Base-by-base conservation (phyloP, 2,888 invertebrate genomes). In the Andrena fulva region DNA sequence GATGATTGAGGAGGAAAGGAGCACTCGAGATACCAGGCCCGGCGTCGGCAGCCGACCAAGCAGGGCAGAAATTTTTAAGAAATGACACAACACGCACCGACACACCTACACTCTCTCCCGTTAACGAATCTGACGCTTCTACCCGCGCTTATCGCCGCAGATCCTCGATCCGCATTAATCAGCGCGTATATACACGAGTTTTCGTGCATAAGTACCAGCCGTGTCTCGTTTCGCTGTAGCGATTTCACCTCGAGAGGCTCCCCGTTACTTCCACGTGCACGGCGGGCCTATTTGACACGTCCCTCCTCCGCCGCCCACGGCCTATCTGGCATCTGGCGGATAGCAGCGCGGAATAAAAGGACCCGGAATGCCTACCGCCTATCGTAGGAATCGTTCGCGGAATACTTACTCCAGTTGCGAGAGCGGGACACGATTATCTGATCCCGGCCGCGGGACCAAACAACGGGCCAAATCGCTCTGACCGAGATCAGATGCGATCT, bases 1-100 rank as follows among this genome's bases (percentile, higher is more conserved):
- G 90, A 91, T 92, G 89, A 89, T 90, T 84, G 89, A 90, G 85
- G 88, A 89, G 88, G 74, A 84, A 88, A 88, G 88, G 83, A 85
- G 82, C 88, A 87, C 88, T 88, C 87, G 87, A 88, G 87, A 88
- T 87, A 85, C 83, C 76, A 42, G 42, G 20, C 56, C 72, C 66
- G 72, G 31, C 72, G 77, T 72, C 79, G 63, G 42, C 42, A 16
- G 42, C 64, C 75, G 62, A 62, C 67, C 66, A 62, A 70, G 42
- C 66, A 64, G 59, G 42, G 56, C 54, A 75, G 74, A 73, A 77
- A 85, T 85, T 75, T 80, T 74, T 78, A 68, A 67, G 80, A 66
- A 80, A 84, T 68, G 85, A 83, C 81, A 85, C 87, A 56, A 42
- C 42, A 16, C 16, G 60, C 66, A 54, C 20, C n/a, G 42, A 50